phyloP scores from a whole-genome alignment of 2,888 invertebrate genomes.

The Uropetala carovei region DNA sequence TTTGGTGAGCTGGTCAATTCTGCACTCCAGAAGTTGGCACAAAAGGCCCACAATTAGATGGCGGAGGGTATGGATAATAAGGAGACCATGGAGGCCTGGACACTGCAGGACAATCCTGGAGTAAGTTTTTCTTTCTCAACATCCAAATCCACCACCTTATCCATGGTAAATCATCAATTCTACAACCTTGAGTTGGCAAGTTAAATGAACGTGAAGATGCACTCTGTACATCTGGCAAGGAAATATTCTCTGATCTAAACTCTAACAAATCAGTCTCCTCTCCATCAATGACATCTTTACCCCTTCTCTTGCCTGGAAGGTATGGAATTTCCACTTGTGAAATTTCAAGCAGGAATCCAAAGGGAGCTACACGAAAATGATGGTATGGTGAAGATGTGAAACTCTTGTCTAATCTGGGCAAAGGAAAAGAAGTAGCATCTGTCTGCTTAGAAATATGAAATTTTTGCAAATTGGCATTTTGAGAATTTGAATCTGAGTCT shows the following conservation, averaged over 20 bases:
- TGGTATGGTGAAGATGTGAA: neutral
- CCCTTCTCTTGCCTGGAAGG: neutral
- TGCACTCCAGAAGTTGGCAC: neutral
- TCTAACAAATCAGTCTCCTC: neutral
- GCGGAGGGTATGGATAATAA: neutral
- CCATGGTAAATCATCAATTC: constrained; percentile 21
- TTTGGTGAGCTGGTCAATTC: neutral
- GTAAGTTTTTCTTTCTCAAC: constrained; percentile 32
- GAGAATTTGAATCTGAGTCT: neutral
- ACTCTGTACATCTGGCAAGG: neutral
- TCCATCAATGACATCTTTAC: neutral
- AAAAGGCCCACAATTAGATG: constrained; percentile 10
- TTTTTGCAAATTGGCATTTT: neutral
- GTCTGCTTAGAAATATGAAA: neutral
- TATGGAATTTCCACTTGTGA: constrained; percentile 39
- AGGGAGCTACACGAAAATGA: neutral
- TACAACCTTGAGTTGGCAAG: constrained; percentile 22
- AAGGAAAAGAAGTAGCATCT: neutral
- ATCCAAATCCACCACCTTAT: constrained; percentile 23
- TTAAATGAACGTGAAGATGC: constrained; percentile 25
- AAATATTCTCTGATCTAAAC: neutral
- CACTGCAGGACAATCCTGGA: constrained; percentile 42
- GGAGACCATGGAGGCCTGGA: neutral
- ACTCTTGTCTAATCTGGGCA: neutral
- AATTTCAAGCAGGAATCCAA: constrained; percentile 38